Evolutionary conservation across 2,797 vertebrate genomes (phyloP).

Genomic region (Ceyx erithaca): DNA sequence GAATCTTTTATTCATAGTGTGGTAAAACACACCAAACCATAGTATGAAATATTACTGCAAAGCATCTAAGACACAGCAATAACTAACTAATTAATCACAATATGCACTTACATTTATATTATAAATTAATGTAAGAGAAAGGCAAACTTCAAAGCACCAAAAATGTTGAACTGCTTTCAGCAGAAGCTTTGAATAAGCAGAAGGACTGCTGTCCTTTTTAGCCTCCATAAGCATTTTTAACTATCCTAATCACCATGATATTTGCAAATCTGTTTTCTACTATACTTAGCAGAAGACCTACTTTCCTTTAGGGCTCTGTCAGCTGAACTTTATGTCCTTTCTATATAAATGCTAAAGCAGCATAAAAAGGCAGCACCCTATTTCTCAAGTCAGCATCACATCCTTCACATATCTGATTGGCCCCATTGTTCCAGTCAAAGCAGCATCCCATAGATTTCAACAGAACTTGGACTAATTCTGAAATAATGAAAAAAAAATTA

Average conservation of each 20-base stretch:
- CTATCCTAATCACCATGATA: neutral
- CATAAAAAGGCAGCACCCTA: neutral
- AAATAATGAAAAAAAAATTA: neutral
- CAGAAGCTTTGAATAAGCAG: slow-evolving; percentile 20
- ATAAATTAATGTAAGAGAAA: neutral
- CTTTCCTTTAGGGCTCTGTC: neutral
- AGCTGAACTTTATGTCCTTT: neutral
- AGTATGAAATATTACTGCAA: slow-evolving; percentile 8
- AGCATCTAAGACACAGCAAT: slow-evolving; percentile 4
- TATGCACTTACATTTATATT: slow-evolving; percentile 34
- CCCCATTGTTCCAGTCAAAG: neutral
- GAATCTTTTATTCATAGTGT: neutral
- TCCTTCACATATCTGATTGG: neutral
- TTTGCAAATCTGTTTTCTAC: slow-evolving; percentile 35
- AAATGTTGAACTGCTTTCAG: slow-evolving; percentile 1
- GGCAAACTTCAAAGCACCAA: slow-evolving; percentile 40
- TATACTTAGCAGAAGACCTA: neutral
- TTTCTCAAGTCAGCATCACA: neutral
- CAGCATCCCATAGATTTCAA: neutral
- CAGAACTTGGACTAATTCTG: neutral
- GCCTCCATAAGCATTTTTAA: slow-evolving; percentile 6
- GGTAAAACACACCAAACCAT: neutral
- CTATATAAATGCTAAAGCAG: neutral
- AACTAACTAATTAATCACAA: slow-evolving; percentile 53
- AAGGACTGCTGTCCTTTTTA: neutral